Evolutionary conservation across 2,113 vertebrate genomes (phyloP).

Genomic region (Orthonyx spaldingii): DNA sequence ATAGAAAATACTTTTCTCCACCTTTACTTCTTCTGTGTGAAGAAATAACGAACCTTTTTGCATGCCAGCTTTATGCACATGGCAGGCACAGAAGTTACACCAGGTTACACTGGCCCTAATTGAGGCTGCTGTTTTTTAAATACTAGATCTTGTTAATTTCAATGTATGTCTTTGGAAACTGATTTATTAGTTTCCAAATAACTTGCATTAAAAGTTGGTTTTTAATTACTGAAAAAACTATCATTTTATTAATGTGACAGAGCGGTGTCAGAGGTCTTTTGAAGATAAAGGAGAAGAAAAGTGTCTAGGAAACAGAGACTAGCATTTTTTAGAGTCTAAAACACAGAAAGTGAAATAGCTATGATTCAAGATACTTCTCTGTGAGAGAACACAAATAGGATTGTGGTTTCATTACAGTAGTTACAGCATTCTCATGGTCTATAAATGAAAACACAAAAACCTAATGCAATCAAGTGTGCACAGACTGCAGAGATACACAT

Average conservation of each 20-base stretch:
- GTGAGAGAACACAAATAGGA: conserved; percentile 48
- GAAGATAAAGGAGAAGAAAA: conserved; percentile 21
- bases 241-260: neutral
- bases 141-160: neutral
- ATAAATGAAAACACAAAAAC: conserved; percentile 57
- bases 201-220: neutral
- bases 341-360: conserved; percentile 68
- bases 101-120: rapidly evolving
- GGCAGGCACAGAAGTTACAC: neutral
- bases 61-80: rapidly evolving
- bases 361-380: conserved; percentile 43
- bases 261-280: neutral
- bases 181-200: neutral
- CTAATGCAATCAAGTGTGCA: conserved; percentile 54
- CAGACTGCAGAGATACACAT: neutral
- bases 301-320: conserved; percentile 31
- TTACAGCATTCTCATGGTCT: conserved; percentile 65
- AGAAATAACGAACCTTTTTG: neutral
- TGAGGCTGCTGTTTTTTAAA: neutral
- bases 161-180: neutral
- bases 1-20: neutral
- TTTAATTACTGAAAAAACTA: neutral
- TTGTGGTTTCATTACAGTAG: conserved; percentile 69
- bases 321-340: conserved; percentile 56
- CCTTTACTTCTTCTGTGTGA: neutral